These are phyloP conservation scores for Electrona antarctica DNA, from an alignment of 2,113 vertebrate genomes.

Conservation along the genomic window DNA sequence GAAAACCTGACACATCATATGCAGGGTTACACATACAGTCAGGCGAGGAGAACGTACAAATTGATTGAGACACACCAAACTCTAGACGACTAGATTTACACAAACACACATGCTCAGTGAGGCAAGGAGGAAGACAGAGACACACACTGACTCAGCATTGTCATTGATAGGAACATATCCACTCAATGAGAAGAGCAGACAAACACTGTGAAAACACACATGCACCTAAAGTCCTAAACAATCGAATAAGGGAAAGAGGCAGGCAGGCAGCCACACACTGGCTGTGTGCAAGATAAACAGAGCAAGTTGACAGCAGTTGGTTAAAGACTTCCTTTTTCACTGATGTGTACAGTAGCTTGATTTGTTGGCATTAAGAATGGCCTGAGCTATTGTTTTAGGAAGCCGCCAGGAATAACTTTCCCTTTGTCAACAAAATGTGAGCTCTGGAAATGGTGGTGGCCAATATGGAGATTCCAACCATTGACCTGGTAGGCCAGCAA, in stretches of 20 bases:
- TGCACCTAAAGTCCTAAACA: not conserved
- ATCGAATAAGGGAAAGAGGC: not conserved
- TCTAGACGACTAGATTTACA: not conserved
- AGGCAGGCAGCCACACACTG: not conserved
- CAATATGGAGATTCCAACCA: too few relatives aligned
- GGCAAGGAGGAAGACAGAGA: not conserved
- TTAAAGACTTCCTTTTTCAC: too few relatives aligned
- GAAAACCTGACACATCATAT: slow-evolving; percentile 25
- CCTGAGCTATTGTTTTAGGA: too few relatives aligned
- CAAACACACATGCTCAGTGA: not conserved
- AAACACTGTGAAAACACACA: not conserved
- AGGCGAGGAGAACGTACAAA: not conserved
- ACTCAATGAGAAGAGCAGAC: not conserved
- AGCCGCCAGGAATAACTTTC: too few relatives aligned
- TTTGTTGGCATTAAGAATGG: too few relatives aligned
- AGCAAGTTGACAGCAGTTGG: too few relatives aligned
- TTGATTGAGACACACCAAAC: not conserved
- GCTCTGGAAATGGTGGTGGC: too few relatives aligned
- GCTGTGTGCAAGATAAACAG: not conserved
- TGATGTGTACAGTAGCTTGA: too few relatives aligned
- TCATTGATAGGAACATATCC: not conserved
- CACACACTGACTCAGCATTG: not conserved
- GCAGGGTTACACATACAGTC: not conserved
- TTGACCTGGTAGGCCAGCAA: too few relatives aligned
- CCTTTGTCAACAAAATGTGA: too few relatives aligned